Percentiles rank a stretch among this genome's conserved stretches.
Evolutionary conservation across 2,113 vertebrate species (phyloP).

Genomic region (Illadopsis cleaveri): DNA sequence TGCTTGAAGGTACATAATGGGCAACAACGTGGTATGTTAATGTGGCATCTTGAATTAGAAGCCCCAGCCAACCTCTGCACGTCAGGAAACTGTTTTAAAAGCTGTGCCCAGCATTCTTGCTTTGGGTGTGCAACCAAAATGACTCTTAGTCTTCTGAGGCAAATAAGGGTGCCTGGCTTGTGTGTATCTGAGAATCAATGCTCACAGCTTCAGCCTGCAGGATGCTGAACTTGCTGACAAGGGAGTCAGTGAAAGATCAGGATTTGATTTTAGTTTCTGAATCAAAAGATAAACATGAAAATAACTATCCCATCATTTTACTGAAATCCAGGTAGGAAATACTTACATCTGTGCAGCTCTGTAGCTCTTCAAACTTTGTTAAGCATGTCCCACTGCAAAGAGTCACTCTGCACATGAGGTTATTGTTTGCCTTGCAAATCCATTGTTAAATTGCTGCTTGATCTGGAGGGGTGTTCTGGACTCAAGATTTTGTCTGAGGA

Average conservation of each 20-base stretch:
- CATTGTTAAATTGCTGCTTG: background rate
- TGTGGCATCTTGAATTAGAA: background rate
- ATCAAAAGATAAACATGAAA: background rate
- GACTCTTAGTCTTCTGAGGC: background rate
- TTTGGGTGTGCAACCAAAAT: rapidly evolving
- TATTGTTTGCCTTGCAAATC: background rate
- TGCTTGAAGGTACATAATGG: background rate
- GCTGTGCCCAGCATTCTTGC: rapidly evolving
- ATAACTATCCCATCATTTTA: background rate
- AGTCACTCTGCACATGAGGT: background rate
- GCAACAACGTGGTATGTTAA: rapidly evolving
- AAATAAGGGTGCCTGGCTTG: background rate
- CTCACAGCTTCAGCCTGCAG: background rate
- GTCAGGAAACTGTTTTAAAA: background rate
- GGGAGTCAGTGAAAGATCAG: background rate
- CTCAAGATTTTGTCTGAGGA: background rate
- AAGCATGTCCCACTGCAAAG: background rate
- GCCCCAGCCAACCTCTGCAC: background rate
- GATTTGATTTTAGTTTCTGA: background rate
- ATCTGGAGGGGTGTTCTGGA: background rate
- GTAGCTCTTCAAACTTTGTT: background rate
- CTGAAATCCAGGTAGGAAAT: background rate
- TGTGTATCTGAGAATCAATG: background rate
- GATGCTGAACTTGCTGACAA: background rate
- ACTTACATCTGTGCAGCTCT: rapidly evolving